phyloP scores from a whole-genome alignment of 2,113 vertebrate species.

The Artemisiospiza belli region DNA sequence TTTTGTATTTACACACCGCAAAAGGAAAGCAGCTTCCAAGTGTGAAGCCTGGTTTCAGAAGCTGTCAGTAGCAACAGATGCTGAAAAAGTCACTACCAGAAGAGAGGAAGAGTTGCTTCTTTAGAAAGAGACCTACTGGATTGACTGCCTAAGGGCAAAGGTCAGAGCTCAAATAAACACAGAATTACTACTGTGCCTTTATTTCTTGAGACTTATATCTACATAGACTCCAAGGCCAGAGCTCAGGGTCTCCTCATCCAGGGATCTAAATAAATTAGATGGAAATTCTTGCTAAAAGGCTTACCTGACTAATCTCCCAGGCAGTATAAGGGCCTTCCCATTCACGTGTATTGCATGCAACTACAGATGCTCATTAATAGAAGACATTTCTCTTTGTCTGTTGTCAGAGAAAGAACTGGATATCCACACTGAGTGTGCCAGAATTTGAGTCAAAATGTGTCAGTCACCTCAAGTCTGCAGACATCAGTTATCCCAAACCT shows the following conservation, averaged over 20 bases:
- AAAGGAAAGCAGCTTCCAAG: neutral
- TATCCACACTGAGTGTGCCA: neutral
- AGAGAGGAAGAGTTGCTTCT: neutral
- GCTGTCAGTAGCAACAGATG: neutral
- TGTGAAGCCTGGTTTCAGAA: neutral
- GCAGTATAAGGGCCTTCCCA: neutral
- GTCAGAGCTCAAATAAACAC: neutral
- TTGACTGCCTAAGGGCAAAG: neutral
- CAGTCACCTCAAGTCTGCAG: neutral
- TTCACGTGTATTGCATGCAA: neutral
- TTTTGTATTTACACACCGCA: neutral
- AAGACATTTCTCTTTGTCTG: neutral
- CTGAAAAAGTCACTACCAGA: neutral
- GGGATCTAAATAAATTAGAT: slow-evolving; percentile 15
- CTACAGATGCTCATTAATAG: neutral
- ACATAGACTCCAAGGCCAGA: neutral
- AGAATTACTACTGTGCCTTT: neutral
- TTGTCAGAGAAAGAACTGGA: neutral
- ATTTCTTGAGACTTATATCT: neutral
- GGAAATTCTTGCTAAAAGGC: slow-evolving; percentile 21
- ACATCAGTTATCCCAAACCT: neutral
- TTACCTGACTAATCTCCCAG: slow-evolving; percentile 31
- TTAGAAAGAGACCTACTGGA: neutral
- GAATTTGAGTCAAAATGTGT: neutral
- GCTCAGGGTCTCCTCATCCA: neutral